Conservation (phyloP, 2,113 vertebrate species). For the Cercopithecus mona region DNA sequence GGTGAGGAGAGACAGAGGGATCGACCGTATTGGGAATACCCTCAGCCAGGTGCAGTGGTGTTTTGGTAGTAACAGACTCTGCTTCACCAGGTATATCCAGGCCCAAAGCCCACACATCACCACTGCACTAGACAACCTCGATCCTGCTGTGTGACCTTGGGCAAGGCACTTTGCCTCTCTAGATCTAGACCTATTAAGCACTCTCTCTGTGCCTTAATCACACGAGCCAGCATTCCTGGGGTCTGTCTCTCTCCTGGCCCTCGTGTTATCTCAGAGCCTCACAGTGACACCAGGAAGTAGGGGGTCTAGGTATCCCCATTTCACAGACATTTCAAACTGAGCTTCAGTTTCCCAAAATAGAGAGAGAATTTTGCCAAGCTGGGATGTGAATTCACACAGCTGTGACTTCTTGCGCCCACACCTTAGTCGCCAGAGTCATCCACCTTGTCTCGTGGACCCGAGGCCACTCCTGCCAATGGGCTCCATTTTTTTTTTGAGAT, state of each 20-base stretch:
- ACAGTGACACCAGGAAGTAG: accelerated
- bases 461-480: not conserved
- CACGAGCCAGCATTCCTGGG: accelerated
- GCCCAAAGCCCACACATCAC: not conserved
- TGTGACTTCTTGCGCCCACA: not conserved
- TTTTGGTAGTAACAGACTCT: accelerated
- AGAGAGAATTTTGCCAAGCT: not conserved
- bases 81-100: not conserved
- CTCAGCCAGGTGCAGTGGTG: too few relatives aligned
- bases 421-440: accelerated
- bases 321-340: not conserved
- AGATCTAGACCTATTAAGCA: not conserved
- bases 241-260: not conserved
- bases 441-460: accelerated
- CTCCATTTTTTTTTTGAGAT: too few relatives aligned
- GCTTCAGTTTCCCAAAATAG: not conserved
- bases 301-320: accelerated
- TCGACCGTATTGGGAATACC: accelerated
- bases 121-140: accelerated
- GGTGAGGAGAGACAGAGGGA: not conserved
- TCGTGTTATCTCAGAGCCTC: not conserved
- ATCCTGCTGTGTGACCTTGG: not conserved
- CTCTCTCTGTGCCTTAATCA: too few relatives aligned
- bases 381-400: not conserved
- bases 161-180: not conserved